These are phyloP conservation scores for Amphiura filiformis DNA, from an alignment of 35 echinoderm and acorn worm genomes.

Conservation along the genomic window DNA sequence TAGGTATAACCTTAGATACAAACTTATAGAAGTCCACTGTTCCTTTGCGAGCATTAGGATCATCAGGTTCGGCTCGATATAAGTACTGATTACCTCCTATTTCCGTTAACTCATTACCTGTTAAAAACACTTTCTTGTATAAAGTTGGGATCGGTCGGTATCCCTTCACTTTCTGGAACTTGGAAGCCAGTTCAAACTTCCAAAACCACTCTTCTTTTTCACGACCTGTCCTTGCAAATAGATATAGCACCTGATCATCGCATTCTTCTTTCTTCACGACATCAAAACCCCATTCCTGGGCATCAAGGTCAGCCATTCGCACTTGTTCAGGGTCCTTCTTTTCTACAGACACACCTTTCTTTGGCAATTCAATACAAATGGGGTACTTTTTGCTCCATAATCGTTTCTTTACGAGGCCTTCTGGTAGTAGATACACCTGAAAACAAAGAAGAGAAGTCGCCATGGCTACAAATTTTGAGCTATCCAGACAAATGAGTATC, in stretches of 20 bases:
- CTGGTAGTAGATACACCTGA: conserved; percentile 62
- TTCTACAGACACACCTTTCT: conserved; percentile 46
- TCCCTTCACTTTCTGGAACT: conserved; percentile 40
- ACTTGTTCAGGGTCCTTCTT: conserved; percentile 31
- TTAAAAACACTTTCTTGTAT: conserved; percentile 64
- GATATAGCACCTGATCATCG: conserved; percentile 49
- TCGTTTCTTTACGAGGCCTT: conserved; percentile 77
- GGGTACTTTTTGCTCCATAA: conserved; percentile 99
- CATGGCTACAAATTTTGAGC: no score
- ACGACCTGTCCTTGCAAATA: conserved; percentile 80
- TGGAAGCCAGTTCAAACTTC: conserved; percentile 84
- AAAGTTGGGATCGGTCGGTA: conserved; percentile 83
- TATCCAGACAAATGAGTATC: no score
- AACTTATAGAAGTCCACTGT: conserved; percentile 85
- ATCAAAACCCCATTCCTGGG: conserved; percentile 58
- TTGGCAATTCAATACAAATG: conserved; percentile 78
- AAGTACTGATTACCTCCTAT: conserved; percentile 44
- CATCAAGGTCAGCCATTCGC: conserved; percentile 28
- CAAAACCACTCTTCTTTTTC: conserved; percentile 99
- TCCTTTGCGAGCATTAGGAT: conserved; percentile 55
- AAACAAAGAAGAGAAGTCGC: no score
- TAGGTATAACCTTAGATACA: conserved; percentile 85
- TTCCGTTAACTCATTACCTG: conserved; percentile 65
- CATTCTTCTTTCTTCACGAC: conserved; percentile 85
- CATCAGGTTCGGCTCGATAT: conserved; percentile 50